Evolutionary conservation across 1,140 invertebrate species (phyloP), one percentile per base, ranked within the genome.

Genomic region (Aphaenogaster ashmeadi): DNA sequence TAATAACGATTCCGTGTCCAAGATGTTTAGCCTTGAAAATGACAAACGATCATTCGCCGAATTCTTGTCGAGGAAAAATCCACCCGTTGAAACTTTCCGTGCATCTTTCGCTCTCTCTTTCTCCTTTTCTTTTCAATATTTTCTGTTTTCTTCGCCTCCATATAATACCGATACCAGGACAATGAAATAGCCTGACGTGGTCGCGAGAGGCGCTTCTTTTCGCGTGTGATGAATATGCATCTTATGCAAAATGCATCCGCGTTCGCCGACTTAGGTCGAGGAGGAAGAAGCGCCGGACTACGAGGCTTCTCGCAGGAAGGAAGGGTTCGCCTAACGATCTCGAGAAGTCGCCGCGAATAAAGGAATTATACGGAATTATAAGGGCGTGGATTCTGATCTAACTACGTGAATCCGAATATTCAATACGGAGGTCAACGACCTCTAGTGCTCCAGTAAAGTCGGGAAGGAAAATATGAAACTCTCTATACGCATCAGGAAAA

Each of bases 181-280:
- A 60, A 75, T 60, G 69, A 62, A 84, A 62, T 27, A 74, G 11
- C 41, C 15, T 21, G 67, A 60, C 36, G 27, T 33, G 50, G 11
- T 71, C 66, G 66, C 52, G 38, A 47, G 41, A 58, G 18, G 36
- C 5, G 69, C 69, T 84, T 84, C 80, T 84, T 84, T 75, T 84
- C 80, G 69, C 80, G 80, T 74, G 69, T 75, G 80, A 84, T 84
- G 80, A 84, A 84, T 84, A 84, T 84, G 80, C 69, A 84, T 84
- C 75, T 74, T 84, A 84, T 84, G 80, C 80, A 84, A 84, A 84
- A 84, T 27, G 13, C 44, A 84, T 38, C 80, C 80, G 69, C 80
- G 44, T 47, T 83, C 41, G 41, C 80, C 54, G 18, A 62, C 80
- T 84, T 84, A 47, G 74, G 67, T 83, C 52, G 67, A 60, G 41